Evolutionary conservation across 2,113 vertebrate species (phyloP), one percentile per base, ranked within the genome.

Genomic region (Paralichthys olivaceus): DNA sequence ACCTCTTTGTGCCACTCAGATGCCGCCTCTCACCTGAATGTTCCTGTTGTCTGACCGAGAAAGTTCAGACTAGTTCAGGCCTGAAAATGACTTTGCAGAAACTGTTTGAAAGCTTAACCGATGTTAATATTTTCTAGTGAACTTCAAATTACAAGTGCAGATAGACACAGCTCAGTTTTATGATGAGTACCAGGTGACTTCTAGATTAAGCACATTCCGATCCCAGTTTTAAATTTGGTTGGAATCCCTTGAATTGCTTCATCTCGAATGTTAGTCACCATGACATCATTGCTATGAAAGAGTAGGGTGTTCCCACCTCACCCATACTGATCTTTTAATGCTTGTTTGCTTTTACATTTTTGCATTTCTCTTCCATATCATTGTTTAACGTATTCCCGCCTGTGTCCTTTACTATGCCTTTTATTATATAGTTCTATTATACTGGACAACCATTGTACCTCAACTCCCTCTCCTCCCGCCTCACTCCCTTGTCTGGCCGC

Each of bases 401-500:
- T 51, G 29, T 20, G 54, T 72, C 1, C n/a, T 78, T 75, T 47
- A 5, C 11, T 47, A 56, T 77, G 5, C 22, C 4, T 11, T 62
- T 32, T 32, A 2, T 57, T 66, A 56, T n/a, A 40, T 23, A 65
- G 11, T 65, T 58, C n/a, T 40, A 13, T 73, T 73, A 60, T 78
- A 26, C 40, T n/a, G 51, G 5, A 20, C 45, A 70, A 47, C 60
- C 40, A 57, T 64, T 84, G 67, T 60, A 28, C 65, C 29, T 57
- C 59, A 34, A 28, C 49, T 57, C 49, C 23, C n/a, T 53, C 14
- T 37, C 47, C 58, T 57, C 58, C 59, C 68, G 37, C 75, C 53
- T 62, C 58, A 7, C 40, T 25, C 57, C 17, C 56, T 58, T 43
- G 20, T 66, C 66, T 63, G 61, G 71, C 47, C 80, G 55, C 47